phyloP scores from a whole-genome alignment of 2,888 invertebrate genomes.

The Xestoiulus laeticollis region DNA sequence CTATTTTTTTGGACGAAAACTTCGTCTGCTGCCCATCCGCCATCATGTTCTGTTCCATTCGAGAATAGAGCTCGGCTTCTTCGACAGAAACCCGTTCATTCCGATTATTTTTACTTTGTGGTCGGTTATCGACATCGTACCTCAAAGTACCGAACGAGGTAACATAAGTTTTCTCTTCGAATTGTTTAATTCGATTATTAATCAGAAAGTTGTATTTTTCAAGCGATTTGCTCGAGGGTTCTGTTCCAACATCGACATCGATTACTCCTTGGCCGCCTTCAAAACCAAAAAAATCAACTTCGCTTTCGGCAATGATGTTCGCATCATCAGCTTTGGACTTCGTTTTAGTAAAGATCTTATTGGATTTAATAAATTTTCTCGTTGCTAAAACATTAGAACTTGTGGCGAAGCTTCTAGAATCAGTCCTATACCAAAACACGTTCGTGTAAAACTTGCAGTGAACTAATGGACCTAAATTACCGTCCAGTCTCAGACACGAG shows the following conservation, averaged over 20 bases:
- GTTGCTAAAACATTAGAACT: not conserved
- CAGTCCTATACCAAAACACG: not conserved
- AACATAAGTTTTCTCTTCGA: slow-evolving; percentile 21
- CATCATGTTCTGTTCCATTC: not conserved
- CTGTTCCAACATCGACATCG: not conserved
- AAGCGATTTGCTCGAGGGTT: not conserved
- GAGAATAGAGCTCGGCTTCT: not conserved
- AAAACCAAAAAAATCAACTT: slow-evolving; percentile 51
- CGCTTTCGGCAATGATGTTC: not conserved
- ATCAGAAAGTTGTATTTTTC: slow-evolving; percentile 32
- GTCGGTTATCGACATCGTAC: slow-evolving; percentile 53
- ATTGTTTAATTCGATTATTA: not conserved
- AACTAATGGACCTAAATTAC: not conserved
- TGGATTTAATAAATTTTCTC: not conserved
- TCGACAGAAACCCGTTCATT: not conserved
- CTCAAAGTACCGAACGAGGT: slow-evolving; percentile 53
- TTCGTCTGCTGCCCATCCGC: not conserved
- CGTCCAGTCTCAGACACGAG: not conserved
- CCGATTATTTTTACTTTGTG: not conserved
- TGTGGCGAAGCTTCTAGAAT: not conserved
- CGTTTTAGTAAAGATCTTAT: not conserved
- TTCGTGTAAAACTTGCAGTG: not conserved
- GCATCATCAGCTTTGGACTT: not conserved
- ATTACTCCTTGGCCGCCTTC: not conserved
- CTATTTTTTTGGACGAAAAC: not conserved